Percentiles rank a stretch among this genome's conserved stretches.
phyloP scores from a whole-genome alignment of 2,888 invertebrate genomes.

The Dendrolimus houi region DNA sequence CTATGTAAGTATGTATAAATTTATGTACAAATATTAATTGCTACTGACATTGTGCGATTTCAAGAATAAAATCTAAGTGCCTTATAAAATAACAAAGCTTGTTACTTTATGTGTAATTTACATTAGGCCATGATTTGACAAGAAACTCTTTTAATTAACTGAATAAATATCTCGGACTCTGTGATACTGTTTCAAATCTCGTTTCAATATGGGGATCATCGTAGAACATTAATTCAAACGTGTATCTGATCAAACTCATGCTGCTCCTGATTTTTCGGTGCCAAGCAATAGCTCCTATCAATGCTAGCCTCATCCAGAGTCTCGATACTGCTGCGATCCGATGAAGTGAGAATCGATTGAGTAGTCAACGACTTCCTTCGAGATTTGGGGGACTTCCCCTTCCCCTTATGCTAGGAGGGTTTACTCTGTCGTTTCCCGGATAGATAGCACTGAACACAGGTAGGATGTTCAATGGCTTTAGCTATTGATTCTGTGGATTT shows the following conservation, averaged over 20 bases:
- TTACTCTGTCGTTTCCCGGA: conserved; percentile 77
- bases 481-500: conserved; percentile 74
- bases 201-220: too few relatives aligned
- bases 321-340: conserved; percentile 65
- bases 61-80: too few relatives aligned
- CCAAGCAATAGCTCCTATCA: conserved; percentile 51
- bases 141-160: too few relatives aligned
- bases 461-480: conserved; percentile 79
- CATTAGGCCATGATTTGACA: too few relatives aligned
- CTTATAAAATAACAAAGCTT: too few relatives aligned
- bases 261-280: conserved; percentile 39
- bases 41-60: too few relatives aligned
- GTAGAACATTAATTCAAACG: conserved; percentile 49
- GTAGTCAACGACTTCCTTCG: conserved; percentile 52
- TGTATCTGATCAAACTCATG: conserved; percentile 76
- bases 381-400: conserved; percentile 78
- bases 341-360: conserved; percentile 52
- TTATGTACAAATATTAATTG: too few relatives aligned
- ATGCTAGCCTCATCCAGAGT: conserved; percentile 49
- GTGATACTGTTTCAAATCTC: too few relatives aligned
- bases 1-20: too few relatives aligned
- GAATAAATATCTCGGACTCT: too few relatives aligned
- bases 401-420: conserved; percentile 81
- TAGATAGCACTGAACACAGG: conserved; percentile 84
- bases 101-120: too few relatives aligned